Evolutionary conservation across 37 sponge, comb jelly and placozoan genomes (phyloP).

Genomic region (Mnemiopsis leidyi): DNA sequence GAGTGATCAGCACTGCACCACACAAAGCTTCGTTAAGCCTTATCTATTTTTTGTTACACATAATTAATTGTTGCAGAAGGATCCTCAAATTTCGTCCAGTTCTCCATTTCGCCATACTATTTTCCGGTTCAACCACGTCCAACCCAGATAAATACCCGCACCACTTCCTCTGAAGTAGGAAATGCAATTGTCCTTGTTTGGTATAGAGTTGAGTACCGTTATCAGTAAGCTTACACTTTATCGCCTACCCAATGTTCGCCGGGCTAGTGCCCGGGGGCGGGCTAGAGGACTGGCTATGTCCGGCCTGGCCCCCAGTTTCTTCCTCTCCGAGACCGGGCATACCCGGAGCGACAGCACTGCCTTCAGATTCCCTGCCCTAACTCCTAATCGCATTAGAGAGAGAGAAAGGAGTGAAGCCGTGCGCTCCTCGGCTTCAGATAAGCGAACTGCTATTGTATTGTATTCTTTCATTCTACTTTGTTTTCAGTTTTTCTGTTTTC

Average conservation of each 20-base stretch:
- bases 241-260: too few relatives aligned
- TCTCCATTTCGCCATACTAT: not conserved
- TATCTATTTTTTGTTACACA: not conserved
- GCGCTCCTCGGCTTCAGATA: not conserved
- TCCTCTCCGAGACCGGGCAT: not conserved
- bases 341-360: not conserved
- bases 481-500: not conserved
- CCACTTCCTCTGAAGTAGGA: too few relatives aligned
- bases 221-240: not conserved
- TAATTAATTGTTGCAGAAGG: not conserved
- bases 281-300: not conserved
- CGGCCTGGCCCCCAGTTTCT: not conserved
- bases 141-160: too few relatives aligned
- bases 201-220: not conserved
- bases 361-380: not conserved
- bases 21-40: not conserved
- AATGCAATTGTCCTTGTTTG: not conserved
- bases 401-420: not conserved
- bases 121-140: too few relatives aligned
- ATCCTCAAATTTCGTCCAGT: not conserved
- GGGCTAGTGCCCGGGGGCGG: too few relatives aligned
- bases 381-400: not conserved
- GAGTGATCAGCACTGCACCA: not conserved
- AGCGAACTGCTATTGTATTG: not conserved
- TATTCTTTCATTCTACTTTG: not conserved